Evolutionary conservation across 2,888 invertebrate genomes (phyloP).

Genomic region (Fragum whitleyi): DNA sequence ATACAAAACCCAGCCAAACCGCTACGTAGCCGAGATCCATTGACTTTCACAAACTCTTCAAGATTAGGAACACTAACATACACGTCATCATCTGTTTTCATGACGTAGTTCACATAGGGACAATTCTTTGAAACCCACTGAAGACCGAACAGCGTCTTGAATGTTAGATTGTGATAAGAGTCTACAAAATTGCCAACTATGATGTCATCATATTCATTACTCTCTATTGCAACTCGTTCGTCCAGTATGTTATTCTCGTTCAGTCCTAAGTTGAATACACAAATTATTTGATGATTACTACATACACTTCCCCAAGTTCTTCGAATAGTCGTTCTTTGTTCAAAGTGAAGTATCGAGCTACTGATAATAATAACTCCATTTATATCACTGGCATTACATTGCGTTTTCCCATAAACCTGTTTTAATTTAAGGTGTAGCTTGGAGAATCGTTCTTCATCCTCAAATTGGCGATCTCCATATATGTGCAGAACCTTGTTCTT

Average conservation of each 20-base stretch:
- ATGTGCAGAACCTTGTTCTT: neutral
- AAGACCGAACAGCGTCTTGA: constrained; percentile 69
- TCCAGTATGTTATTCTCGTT: neutral
- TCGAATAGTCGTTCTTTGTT: constrained; percentile 60
- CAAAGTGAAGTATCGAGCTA: constrained; percentile 49
- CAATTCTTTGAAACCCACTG: constrained; percentile 67
- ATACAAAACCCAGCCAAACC: constrained; percentile 72
- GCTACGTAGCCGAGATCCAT: constrained; percentile 45
- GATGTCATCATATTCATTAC: constrained; percentile 59
- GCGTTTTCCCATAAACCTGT: neutral
- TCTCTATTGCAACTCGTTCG: constrained; percentile 43
- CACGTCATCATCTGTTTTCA: constrained; percentile 79
- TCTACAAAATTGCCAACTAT: constrained; percentile 68
- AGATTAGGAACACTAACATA: constrained; percentile 69
- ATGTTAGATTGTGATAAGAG: constrained; percentile 71
- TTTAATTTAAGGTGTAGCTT: neutral
- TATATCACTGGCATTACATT: neutral
- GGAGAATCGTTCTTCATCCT: neutral
- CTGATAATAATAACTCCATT: constrained; percentile 63
- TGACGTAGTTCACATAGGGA: constrained; percentile 63
- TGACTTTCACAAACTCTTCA: constrained; percentile 2
- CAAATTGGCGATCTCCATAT: neutral
- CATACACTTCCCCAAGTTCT: constrained; percentile 69
- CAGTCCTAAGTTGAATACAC: neutral
- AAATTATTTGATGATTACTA: constrained; percentile 20